A percentile compares a stretch with the other conserved stretches of the same genome.
phyloP scores from a whole-genome alignment of 2,113 vertebrate genomes.

The Setophaga kirtlandii region DNA sequence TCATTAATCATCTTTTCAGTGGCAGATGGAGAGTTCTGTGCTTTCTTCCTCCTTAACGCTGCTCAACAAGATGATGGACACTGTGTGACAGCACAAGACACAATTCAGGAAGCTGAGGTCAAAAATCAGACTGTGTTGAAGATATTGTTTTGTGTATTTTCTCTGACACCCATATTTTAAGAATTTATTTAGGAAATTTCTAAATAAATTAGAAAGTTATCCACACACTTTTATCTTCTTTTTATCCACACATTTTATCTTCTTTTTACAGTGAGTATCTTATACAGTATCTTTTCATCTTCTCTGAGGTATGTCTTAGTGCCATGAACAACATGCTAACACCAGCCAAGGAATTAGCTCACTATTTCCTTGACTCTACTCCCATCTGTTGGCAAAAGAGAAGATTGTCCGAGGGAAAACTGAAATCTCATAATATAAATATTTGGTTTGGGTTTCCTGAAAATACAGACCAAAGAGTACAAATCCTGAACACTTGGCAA shows the following conservation, averaged over 20 bases:
- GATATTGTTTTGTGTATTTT: not conserved
- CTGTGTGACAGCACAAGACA: not conserved
- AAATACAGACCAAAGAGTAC: not conserved
- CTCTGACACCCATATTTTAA: not conserved
- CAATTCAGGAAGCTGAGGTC: not conserved
- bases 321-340: accelerated
- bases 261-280: not conserved
- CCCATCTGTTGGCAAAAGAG: slow-evolving; percentile 49
- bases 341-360: not conserved
- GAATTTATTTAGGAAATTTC: not conserved
- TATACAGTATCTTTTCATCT: not conserved
- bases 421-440: not conserved
- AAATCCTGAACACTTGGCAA: not conserved
- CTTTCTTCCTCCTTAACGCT: not conserved
- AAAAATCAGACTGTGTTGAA: accelerated
- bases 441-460: not conserved
- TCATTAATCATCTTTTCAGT: not conserved
- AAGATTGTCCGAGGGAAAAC: not conserved
- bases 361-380: slow-evolving; percentile 50
- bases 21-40: not conserved
- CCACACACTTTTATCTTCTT: not conserved
- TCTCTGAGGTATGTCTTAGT: not conserved
- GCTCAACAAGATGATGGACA: not conserved
- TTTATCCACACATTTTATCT: no score
- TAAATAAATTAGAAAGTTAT: not conserved